Conservation (phyloP, 2,888 invertebrate species). For the Smittia aterrima region DNA sequence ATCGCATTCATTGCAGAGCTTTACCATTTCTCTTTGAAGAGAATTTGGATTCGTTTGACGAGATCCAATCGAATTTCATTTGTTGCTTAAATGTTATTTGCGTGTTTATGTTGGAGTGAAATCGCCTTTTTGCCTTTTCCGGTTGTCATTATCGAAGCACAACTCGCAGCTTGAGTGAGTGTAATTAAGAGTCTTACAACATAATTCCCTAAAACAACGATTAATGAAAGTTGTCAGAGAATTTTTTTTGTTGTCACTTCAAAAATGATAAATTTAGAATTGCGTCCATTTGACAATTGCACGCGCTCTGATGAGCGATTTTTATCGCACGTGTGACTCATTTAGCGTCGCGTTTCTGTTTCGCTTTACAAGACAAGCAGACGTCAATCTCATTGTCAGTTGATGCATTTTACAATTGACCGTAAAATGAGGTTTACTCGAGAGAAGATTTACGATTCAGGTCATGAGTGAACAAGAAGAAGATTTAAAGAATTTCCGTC, state of each 20-base stretch:
- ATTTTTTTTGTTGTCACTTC: neutral
- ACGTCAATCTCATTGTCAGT: neutral
- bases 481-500: neutral
- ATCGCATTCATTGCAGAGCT: too few relatives aligned
- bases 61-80: neutral
- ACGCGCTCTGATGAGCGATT: slow-evolving; percentile 28
- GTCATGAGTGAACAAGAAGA: neutral
- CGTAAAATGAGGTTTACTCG: neutral
- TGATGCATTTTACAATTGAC: slow-evolving; percentile 19
- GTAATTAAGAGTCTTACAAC: slow-evolving; percentile 26
- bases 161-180: neutral
- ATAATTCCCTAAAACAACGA: slow-evolving; percentile 11
- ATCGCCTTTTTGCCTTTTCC: neutral
- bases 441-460: neutral
- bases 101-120: too few relatives aligned
- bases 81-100: too few relatives aligned
- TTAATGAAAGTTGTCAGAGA: slow-evolving; percentile 5
- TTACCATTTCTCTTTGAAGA: too few relatives aligned
- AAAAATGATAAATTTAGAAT: slow-evolving; percentile 7
- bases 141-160: neutral
- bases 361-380: neutral
- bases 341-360: neutral
- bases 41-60: neutral
- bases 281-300: slow-evolving; percentile 1
- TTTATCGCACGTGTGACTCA: slow-evolving; percentile 28